Evolutionary conservation across 2,888 invertebrate genomes (phyloP).

Genomic region (Oxytorus armatus): DNA sequence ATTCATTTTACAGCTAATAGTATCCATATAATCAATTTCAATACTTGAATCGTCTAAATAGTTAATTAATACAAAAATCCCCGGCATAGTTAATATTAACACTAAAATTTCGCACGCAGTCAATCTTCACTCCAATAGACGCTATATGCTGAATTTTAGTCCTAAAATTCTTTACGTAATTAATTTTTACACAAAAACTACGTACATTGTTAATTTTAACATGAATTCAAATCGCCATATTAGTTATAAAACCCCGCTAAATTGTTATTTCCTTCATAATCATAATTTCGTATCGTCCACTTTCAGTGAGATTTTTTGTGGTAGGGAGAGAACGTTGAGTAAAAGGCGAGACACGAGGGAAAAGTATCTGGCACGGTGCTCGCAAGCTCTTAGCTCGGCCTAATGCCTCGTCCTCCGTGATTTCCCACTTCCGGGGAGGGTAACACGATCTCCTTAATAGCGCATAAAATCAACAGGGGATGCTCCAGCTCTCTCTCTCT

Average conservation of each 20-base stretch:
- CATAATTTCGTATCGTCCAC: constrained; percentile 1
- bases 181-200: not conserved
- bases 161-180: not conserved
- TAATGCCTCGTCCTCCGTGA: constrained; percentile 75
- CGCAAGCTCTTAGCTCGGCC: constrained; percentile 66
- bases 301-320: not conserved
- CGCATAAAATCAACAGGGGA: constrained; percentile 78
- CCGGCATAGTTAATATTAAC: too few species aligned
- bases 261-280: constrained; percentile 17
- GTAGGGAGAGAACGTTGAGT: constrained; percentile 10
- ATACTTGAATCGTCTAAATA: too few species aligned
- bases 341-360: constrained; percentile 26
- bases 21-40: too few species aligned
- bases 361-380: constrained; percentile 49
- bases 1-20: too few species aligned
- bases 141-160: not conserved
- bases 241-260: not conserved
- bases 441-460: constrained; percentile 82
- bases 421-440: constrained; percentile 77
- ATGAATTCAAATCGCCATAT: too few species aligned
- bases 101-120: too few species aligned
- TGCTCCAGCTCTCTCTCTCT: constrained; percentile 17
- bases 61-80: too few species aligned
- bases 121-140: too few species aligned
- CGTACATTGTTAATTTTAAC: not conserved